A percentile compares a stretch with the other conserved stretches of the same genome.
phyloP scores from a whole-genome alignment of 2,797 vertebrate species.

The Eulemur rubriventer region DNA sequence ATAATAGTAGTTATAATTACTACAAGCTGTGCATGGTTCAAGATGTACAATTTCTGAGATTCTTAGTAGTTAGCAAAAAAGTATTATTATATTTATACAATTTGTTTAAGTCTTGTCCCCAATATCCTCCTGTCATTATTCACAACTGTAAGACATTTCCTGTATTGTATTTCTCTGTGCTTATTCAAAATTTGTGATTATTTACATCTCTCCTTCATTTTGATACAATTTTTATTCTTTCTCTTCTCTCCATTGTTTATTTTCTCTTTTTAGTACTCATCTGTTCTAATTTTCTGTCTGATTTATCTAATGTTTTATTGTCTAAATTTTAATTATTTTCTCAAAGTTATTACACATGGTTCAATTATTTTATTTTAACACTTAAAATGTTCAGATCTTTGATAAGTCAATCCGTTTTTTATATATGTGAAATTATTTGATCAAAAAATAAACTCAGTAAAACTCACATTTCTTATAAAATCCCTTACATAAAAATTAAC shows the following conservation, averaged over 20 bases:
- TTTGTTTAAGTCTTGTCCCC: not conserved
- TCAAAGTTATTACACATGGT: not conserved
- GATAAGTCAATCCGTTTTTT: not conserved
- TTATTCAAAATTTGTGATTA: not conserved
- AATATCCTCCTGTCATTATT: not conserved
- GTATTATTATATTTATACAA: not conserved
- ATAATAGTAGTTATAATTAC: not conserved
- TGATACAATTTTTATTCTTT: not conserved
- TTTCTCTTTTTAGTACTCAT: not conserved
- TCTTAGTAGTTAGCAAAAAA: not conserved
- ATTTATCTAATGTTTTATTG: not conserved
- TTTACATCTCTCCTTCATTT: not conserved
- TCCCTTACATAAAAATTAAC: not conserved
- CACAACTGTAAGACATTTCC: not conserved
- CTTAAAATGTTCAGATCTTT: not conserved
- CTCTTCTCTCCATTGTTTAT: not conserved
- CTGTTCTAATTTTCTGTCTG: not conserved
- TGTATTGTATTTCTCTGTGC: not conserved
- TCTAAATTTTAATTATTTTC: not conserved
- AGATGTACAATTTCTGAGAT: not conserved
- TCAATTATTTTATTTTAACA: not conserved
- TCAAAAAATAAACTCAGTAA: not conserved
- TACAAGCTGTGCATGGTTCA: not conserved
- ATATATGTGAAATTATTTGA: not conserved
- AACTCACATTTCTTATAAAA: not conserved